Conservation (phyloP, 2,113 vertebrate genomes). For the Tiliqua scincoides region DNA sequence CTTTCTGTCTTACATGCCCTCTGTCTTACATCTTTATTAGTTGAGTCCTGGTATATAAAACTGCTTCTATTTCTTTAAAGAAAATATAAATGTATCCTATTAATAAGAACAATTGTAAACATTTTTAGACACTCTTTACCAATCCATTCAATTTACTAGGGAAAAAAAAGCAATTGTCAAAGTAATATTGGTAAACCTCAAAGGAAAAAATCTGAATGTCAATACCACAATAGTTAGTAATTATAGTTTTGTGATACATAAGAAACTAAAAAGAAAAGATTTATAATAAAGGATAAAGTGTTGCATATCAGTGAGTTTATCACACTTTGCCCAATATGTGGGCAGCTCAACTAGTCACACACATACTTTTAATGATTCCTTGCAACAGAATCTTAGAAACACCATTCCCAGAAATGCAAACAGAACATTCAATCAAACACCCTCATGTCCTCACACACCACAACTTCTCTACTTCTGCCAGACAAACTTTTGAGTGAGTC, state of each 20-base stretch:
- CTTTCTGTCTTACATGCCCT: neutral
- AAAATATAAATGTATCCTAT: slow-evolving; percentile 33
- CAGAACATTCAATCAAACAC: neutral
- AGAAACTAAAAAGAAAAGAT: slow-evolving; percentile 35
- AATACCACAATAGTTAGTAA: slow-evolving; percentile 60
- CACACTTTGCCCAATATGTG: neutral
- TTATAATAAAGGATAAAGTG: too few species aligned
- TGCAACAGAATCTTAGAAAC: neutral
- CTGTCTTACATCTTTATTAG: slow-evolving; percentile 31
- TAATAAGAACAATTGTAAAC: slow-evolving; percentile 43
- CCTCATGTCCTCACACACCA: neutral
- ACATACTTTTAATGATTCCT: neutral
- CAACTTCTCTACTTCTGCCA: neutral
- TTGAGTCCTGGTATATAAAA: slow-evolving; percentile 32
- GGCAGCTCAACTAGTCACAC: neutral
- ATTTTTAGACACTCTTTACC: slow-evolving; percentile 60
- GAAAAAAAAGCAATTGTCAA: slow-evolving; percentile 50
- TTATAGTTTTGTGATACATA: slow-evolving; percentile 40
- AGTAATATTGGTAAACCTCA: slow-evolving; percentile 51
- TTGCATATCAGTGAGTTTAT: neutral
- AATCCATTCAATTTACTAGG: slow-evolving; percentile 20
- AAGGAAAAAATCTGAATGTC: slow-evolving; percentile 19
- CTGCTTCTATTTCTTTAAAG: slow-evolving; percentile 57
- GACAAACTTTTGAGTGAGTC: neutral
- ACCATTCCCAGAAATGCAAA: neutral